Percentiles rank a stretch among this genome's conserved stretches.
Evolutionary conservation across 2,888 invertebrate species (phyloP).

Genomic region (Myopa testacea): DNA sequence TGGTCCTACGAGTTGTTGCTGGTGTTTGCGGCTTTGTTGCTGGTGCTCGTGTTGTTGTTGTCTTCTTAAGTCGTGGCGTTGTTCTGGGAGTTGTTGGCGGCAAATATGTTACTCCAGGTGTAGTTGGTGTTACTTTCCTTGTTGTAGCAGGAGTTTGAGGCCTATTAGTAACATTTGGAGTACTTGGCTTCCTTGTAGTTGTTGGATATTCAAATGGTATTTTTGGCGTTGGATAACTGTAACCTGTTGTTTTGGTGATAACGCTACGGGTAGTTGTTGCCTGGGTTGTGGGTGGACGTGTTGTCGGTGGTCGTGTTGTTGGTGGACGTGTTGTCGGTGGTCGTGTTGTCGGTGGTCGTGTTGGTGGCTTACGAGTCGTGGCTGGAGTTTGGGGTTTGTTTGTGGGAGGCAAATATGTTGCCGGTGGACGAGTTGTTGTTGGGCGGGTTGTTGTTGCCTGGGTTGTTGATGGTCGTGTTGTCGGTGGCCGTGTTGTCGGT

Average conservation of each 20-base stretch:
- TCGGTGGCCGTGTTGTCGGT: conserved; percentile 30
- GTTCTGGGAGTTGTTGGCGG: conserved; percentile 43
- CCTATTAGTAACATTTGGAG: conserved; percentile 49
- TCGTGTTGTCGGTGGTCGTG: conserved; percentile 16
- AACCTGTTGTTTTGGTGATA: conserved; percentile 37
- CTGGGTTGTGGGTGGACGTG: conserved; percentile 23
- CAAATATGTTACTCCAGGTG: conserved; percentile 39
- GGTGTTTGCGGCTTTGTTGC: conserved; percentile 49
- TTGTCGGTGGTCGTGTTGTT: conserved; percentile 6
- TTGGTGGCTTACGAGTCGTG: conserved; percentile 8
- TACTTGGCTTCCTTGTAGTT: conserved; percentile 40
- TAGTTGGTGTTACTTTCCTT: conserved; percentile 42
- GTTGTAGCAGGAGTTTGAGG: conserved; percentile 45
- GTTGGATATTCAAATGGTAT: conserved; percentile 50
- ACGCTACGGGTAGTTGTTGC: conserved; percentile 39
- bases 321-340: conserved; percentile 27
- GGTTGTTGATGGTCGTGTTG: conserved; percentile 30
- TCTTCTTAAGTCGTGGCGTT: conserved; percentile 41
- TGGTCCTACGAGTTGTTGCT: conserved; percentile 33
- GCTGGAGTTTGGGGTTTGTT: conserved; percentile 40
- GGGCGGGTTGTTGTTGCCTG: conserved; percentile 47
- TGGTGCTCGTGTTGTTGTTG: conserved; percentile 50
- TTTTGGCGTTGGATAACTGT: conserved; percentile 44
- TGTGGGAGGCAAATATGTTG: conserved; percentile 26
- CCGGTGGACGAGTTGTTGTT: conserved; percentile 37